These are phyloP conservation scores for Zaprionus gabonicus DNA, from an alignment of 1,140 invertebrate genomes.

Conservation along the genomic window DNA sequence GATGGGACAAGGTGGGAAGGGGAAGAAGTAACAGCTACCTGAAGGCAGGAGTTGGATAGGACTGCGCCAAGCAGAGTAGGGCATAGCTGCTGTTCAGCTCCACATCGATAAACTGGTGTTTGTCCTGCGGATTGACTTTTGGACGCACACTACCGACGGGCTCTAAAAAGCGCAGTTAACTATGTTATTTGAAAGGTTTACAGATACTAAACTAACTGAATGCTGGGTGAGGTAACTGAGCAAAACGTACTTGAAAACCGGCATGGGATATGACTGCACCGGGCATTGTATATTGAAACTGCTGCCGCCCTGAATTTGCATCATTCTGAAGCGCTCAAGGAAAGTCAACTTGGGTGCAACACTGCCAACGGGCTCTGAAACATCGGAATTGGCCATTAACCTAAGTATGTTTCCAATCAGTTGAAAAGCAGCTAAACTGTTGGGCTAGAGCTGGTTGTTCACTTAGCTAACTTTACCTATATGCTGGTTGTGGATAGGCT, in stretches of 20 bases:
- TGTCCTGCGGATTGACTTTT: constrained; percentile 86
- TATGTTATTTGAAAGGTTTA: neutral
- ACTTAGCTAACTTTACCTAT: constrained; percentile 87
- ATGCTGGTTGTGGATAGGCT: constrained; percentile 88
- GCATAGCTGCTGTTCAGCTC: constrained; percentile 88
- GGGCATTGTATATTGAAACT: constrained; percentile 87
- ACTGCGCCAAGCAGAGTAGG: constrained; percentile 87
- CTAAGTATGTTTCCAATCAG: neutral
- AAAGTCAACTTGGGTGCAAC: constrained; percentile 86
- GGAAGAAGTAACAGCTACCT: constrained; percentile 86
- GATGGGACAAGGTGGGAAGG: constrained; percentile 11
- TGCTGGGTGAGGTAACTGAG: constrained; percentile 7
- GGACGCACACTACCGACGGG: constrained; percentile 91
- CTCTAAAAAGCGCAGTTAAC: constrained; percentile 85
- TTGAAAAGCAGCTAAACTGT: constrained; percentile 29
- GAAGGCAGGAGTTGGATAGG: constrained; percentile 89
- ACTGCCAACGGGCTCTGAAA: constrained; percentile 84
- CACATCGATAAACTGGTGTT: constrained; percentile 86
- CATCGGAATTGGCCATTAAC: neutral
- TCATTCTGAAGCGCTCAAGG: constrained; percentile 84
- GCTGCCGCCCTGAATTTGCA: constrained; percentile 69
- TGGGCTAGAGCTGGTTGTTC: no score
- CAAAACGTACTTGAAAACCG: constrained; percentile 86
- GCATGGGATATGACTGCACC: constrained; percentile 90
- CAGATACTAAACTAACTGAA: constrained; percentile 32